These are phyloP conservation scores for Coleophora flavipennella DNA, from an alignment of 2,888 invertebrate genomes.

Conservation along the genomic window DNA sequence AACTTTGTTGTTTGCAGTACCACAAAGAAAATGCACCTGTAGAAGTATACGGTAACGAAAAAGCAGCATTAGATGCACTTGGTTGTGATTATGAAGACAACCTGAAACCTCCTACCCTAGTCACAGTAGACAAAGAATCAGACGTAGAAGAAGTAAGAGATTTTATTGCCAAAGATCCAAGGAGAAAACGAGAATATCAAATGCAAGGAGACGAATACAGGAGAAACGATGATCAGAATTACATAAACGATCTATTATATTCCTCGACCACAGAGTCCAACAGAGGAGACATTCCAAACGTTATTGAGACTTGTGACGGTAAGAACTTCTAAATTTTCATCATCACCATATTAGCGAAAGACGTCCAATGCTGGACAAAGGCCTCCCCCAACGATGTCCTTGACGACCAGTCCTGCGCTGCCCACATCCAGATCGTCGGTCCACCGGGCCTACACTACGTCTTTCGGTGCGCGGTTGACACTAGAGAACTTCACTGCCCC, in stretches of 20 bases:
- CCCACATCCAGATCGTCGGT: too few species aligned
- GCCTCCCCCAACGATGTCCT: too few species aligned
- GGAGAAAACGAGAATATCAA: constrained; percentile 43
- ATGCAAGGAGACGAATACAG: constrained; percentile 61
- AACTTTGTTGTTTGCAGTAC: constrained; percentile 68
- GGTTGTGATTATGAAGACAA: constrained; percentile 48
- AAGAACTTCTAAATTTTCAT: constrained; percentile 12
- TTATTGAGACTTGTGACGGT: constrained; percentile 63
- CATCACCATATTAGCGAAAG: too few species aligned
- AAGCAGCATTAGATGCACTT: constrained; percentile 61
- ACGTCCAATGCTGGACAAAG: too few species aligned
- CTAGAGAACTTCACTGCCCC: too few species aligned
- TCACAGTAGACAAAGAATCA: constrained; percentile 36
- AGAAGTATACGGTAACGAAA: constrained; percentile 64
- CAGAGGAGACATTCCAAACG: constrained; percentile 58
- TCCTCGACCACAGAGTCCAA: constrained; percentile 19
- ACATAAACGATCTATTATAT: constrained; percentile 39
- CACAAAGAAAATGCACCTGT: constrained; percentile 74
- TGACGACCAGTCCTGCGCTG: too few species aligned
- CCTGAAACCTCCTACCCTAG: constrained; percentile 34
- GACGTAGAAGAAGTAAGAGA: constrained; percentile 55
- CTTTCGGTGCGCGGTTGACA: too few species aligned
- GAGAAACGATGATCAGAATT: constrained; percentile 25
- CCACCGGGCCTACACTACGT: too few species aligned
- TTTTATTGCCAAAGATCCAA: constrained; percentile 44